These are phyloP conservation scores for Psix sp. DNA, from an alignment of 1,140 invertebrate genomes.

Conservation along the genomic window DNA sequence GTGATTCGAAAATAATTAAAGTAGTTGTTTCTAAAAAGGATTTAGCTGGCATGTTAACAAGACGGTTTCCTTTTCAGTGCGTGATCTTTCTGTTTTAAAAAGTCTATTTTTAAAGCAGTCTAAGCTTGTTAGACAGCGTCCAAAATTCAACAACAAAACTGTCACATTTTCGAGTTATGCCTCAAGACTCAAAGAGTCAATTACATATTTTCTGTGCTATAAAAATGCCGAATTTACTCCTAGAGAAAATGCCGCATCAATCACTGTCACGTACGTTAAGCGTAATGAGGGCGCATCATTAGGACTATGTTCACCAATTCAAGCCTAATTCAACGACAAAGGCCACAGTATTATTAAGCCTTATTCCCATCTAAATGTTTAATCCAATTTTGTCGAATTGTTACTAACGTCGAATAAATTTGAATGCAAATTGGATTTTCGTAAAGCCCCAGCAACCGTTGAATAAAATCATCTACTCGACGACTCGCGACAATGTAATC, in stretches of 20 bases:
- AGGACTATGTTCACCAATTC: constrained; percentile 28
- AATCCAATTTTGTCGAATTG: constrained; percentile 36
- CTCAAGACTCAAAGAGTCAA: constrained; percentile 34
- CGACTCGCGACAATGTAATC: constrained; percentile 25
- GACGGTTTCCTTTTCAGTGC: constrained; percentile 13
- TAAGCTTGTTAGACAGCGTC: constrained; percentile 21
- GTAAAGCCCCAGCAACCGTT: background rate
- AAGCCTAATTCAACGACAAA: constrained; percentile 25
- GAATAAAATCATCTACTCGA: constrained; percentile 24
- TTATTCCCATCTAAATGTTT: constrained; percentile 23
- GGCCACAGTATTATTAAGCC: constrained; percentile 11
- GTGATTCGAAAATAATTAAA: constrained; percentile 18
- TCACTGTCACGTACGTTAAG: constrained; percentile 47
- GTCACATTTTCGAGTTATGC: constrained; percentile 25
- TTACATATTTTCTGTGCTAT: constrained; percentile 44
- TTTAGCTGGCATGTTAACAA: constrained; percentile 22
- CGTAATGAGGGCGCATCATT: constrained; percentile 55
- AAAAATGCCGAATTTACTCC: constrained; percentile 15
- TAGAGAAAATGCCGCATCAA: constrained; percentile 50
- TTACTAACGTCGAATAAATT: constrained; percentile 26
- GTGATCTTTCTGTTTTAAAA: constrained; percentile 19
- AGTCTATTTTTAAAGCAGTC: constrained; percentile 23
- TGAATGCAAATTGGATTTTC: constrained; percentile 20
- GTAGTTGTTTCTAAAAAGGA: constrained; percentile 17
- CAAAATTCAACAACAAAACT: constrained; percentile 36